Evolutionary conservation across 2,113 vertebrate species (phyloP).

Genomic region (Raja brachyura): DNA sequence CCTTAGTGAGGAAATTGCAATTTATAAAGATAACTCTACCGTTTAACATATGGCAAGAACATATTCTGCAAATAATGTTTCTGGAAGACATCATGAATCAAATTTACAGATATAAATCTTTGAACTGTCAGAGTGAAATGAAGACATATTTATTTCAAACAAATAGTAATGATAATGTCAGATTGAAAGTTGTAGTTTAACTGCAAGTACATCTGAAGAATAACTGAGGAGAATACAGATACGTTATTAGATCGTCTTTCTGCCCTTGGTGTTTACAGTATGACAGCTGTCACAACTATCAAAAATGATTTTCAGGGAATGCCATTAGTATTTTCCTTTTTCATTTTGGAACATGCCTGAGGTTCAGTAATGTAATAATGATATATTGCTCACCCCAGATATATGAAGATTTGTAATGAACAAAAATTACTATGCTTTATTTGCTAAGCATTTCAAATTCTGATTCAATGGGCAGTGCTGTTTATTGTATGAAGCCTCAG

Average conservation of each 20-base stretch:
- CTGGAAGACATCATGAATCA: background rate
- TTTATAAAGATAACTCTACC: background rate
- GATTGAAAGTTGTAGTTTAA: conserved; percentile 49
- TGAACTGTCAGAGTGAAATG: conserved; percentile 47
- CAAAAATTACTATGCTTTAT: conserved; percentile 41
- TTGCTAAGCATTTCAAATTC: conserved; percentile 32
- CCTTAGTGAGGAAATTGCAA: background rate
- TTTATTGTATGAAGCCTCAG: conserved; percentile 31
- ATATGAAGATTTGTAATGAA: conserved; percentile 39
- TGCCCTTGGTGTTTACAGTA: conserved; percentile 41
- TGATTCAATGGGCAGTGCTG: conserved; percentile 4
- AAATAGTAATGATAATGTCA: conserved; percentile 43
- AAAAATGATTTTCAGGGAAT: conserved; percentile 33
- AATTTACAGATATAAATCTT: background rate
- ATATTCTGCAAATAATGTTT: background rate
- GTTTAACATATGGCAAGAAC: background rate
- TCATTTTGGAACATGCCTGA: conserved; percentile 40
- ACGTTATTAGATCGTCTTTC: conserved; percentile 48
- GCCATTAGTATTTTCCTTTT: conserved; percentile 42
- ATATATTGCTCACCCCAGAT: conserved; percentile 32
- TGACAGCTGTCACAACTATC: conserved; percentile 46
- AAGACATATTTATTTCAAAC: conserved; percentile 49
- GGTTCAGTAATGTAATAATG: conserved; percentile 40
- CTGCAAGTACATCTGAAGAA: conserved; percentile 46
- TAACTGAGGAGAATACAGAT: conserved; percentile 49